Base-by-base conservation (phyloP, 2,113 vertebrate genomes). In the Psilopogon haemacephalus region DNA sequence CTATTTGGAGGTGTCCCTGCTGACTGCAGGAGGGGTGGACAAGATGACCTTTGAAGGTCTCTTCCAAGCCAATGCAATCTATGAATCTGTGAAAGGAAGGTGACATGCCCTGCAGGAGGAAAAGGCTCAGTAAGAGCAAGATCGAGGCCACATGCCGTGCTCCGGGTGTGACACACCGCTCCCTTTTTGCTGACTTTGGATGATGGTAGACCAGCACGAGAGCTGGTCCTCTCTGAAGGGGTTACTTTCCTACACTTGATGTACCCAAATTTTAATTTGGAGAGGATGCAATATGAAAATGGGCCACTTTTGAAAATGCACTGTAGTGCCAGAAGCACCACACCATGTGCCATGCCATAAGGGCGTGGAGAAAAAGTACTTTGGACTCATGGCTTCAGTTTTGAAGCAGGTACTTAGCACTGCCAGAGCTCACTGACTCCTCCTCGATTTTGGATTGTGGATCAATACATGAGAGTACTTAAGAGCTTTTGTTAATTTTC, bases 101-200 rank as follows among this genome's bases (percentile, higher is more conserved):
- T 74, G 62, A 30, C 7, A 20, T 59, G 60, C 9, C 19, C 46
- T n/a, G 15, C 30, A 69, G 67, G 86, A 84, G 42, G 58, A 30
- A 56, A 82, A 58, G 0, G 0, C 42, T 38, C 2, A 0, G 33
- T 37, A 52, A 76, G 64, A 1, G 0, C 40, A 30, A 75, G 64
- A 1, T 0, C 40, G 26, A 80, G 35, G 40, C n/a, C 46, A 20
- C 0, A 1, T 20, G 46, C 30, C 55, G 14, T 0, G 4, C 65
- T 54, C 81, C 0, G 23, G 67, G 32, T 37, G 14, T 0, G 1
- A 65, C 42, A 4, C 13, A 16, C 27, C 0, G 5, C 67, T 86
- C 65, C 24, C 1, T 79, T 92, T 84, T 59, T 81, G 18, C n/a
- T 63, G 59, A 5, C 30, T 92, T 82, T 54, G 46, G 60, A n/a